A percentile compares a stretch with the other conserved stretches of the same genome.
phyloP scores from a whole-genome alignment of 2,797 vertebrate genomes.

The Dryobates pubescens region DNA sequence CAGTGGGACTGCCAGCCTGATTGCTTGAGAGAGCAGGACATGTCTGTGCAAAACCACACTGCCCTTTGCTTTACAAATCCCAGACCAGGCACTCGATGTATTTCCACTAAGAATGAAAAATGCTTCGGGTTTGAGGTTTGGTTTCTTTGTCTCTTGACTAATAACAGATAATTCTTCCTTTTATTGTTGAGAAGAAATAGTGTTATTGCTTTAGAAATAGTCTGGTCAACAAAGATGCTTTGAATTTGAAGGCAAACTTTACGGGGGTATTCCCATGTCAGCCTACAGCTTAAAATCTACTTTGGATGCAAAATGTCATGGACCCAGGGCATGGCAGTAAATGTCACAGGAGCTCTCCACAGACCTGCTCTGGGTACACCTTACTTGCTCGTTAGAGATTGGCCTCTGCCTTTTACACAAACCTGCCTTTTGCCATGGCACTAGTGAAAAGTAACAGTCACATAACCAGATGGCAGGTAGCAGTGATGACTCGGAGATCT shows the following conservation, averaged over 20 bases:
- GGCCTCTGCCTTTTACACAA: not conserved
- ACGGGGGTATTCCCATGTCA: not conserved
- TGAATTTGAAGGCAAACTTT: not conserved
- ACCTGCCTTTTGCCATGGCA: not conserved
- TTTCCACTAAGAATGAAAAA: not conserved
- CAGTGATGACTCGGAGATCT: not conserved
- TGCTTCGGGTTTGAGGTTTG: not conserved
- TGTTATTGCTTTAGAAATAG: not conserved
- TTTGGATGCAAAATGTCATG: not conserved
- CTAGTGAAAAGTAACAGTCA: not conserved
- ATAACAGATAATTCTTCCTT: not conserved
- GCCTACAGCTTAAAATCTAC: not conserved
- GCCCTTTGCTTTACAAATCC: not conserved
- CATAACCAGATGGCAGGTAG: not conserved
- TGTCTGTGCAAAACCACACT: not conserved
- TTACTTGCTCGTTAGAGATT: not conserved
- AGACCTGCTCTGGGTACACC: not conserved
- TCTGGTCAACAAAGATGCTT: not conserved
- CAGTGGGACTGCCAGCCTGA: accelerated
- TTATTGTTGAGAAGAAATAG: not conserved
- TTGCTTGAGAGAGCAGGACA: not conserved
- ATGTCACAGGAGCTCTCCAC: not conserved
- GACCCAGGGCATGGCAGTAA: not conserved
- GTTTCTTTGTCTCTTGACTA: not conserved
- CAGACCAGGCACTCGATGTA: accelerated